A percentile compares a stretch with the other conserved stretches of the same genome.
Evolutionary conservation across 2,888 invertebrate genomes (phyloP).

Genomic region (Oscheius sp.): DNA sequence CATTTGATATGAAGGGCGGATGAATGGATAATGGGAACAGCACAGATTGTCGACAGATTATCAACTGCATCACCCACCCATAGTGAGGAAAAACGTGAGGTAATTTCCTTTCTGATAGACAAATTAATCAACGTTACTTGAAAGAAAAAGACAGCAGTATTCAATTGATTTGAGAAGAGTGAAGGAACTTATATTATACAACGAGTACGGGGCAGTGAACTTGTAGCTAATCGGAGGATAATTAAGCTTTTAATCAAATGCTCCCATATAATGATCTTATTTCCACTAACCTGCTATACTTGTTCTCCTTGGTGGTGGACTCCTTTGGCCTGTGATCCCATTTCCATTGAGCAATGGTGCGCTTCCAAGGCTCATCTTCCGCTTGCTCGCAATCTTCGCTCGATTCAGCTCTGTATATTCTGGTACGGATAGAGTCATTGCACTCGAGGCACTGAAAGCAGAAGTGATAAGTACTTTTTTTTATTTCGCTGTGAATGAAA

Average conservation of each 20-base stretch:
- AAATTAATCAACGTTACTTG: neutral
- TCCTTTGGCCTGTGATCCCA: slow-evolving; percentile 28
- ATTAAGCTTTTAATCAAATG: too few relatives aligned
- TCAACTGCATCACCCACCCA: too few relatives aligned
- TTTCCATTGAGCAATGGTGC: slow-evolving; percentile 47
- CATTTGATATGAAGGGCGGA: too few relatives aligned
- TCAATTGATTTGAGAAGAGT: too few relatives aligned
- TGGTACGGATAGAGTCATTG: slow-evolving; percentile 54
- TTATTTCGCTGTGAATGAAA: neutral
- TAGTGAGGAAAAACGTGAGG: slow-evolving; percentile 9
- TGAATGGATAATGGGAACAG: too few relatives aligned
- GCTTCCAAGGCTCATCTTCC: slow-evolving; percentile 53
- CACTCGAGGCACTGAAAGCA: slow-evolving; percentile 39
- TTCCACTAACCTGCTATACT: slow-evolving; percentile 52
- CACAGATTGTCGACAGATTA: too few relatives aligned
- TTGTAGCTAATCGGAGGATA: too few relatives aligned
- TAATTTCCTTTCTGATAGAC: slow-evolving; percentile 14
- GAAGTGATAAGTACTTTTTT: neutral
- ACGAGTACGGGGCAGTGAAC: too few relatives aligned
- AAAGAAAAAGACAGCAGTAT: too few relatives aligned
- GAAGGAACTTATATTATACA: too few relatives aligned
- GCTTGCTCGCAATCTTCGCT: slow-evolving; percentile 36
- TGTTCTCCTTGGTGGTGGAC: slow-evolving; percentile 47
- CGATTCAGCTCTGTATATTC: slow-evolving; percentile 48
- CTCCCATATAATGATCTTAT: too few relatives aligned